Base-by-base conservation (phyloP, 2,888 invertebrate species). In the Agapetus fuscipes region DNA sequence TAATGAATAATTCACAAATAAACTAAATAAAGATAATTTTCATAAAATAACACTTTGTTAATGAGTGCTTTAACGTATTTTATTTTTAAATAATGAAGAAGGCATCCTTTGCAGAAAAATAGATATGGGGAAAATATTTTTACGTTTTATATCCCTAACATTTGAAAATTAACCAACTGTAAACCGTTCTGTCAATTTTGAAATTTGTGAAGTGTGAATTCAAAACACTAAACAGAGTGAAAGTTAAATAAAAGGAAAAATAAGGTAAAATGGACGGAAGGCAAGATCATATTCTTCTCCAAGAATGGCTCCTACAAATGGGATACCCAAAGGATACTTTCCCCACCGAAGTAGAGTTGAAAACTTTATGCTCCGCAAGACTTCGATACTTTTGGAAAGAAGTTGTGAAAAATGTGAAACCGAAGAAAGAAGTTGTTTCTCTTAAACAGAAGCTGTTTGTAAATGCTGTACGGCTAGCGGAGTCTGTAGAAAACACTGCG, bases 261-360 rank as follows among this genome's bases (percentile, higher is more conserved):
- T n/a, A n/a, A n/a, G n/a, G n/a, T n/a, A 30, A 30, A 30, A 42
- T 42, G 42, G 11, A 20, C 10, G 38, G 39, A 4, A 38, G 24
- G 32, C 35, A 42, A 13, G 26, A 15, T 16, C 42, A 42, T 12
- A 14, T 27, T 20, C 12, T 34, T 16, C n/a, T 42, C n/a, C 28
- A 33, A 17, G 43, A 43, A 15, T 43, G 43, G 43, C 39, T 43
- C 14, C 33, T 39, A 13, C 27, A 28, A 9, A 43, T 43, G 43
- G 29, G 30, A 4, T 43, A 39, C 35, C 43, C 43, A 9, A 43
- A 43, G 33, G 39, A 36, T 7, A 39, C 24, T n/a, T 43, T 43
- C 32, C 43, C 43, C 14, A 17, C 35, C 3, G 36, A 39, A 3
- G 43, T 39, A 14, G 31, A 43, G 11, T 30, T 43, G 28, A 39